phyloP scores from a whole-genome alignment of 2,797 vertebrate genomes.

The Dermochelys coriacea region DNA sequence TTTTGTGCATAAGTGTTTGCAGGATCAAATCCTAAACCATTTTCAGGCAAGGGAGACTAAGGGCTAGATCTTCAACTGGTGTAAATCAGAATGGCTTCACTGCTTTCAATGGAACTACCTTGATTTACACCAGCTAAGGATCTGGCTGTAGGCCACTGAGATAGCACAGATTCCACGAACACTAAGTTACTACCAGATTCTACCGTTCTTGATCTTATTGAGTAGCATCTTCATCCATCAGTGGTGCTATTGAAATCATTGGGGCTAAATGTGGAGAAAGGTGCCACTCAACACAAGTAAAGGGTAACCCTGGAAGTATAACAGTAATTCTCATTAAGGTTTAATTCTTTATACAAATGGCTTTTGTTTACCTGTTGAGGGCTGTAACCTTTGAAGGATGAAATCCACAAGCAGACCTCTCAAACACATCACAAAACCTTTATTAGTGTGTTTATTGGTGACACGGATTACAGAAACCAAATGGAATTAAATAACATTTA shows the following conservation, averaged over 20 bases:
- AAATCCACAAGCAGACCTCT: conserved; percentile 71
- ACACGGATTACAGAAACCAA: conserved; percentile 84
- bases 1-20: accelerated
- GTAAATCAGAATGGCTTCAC: accelerated
- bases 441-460: conserved; percentile 86
- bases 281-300: background rate
- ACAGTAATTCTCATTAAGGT: background rate
- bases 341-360: background rate
- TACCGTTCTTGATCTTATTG: background rate
- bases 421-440: conserved; percentile 83
- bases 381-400: background rate
- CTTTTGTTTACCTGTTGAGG: background rate
- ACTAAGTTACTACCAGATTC: background rate
- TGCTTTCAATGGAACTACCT: background rate
- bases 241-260: background rate
- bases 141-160: background rate
- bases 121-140: accelerated
- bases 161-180: background rate
- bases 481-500: conserved; percentile 85
- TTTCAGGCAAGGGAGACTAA: accelerated
- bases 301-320: background rate
- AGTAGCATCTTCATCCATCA: background rate
- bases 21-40: background rate
- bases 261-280: background rate
- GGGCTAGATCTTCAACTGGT: background rate